Base-by-base conservation (phyloP, 2,888 invertebrate species). In the Orthosia cruda region DNA sequence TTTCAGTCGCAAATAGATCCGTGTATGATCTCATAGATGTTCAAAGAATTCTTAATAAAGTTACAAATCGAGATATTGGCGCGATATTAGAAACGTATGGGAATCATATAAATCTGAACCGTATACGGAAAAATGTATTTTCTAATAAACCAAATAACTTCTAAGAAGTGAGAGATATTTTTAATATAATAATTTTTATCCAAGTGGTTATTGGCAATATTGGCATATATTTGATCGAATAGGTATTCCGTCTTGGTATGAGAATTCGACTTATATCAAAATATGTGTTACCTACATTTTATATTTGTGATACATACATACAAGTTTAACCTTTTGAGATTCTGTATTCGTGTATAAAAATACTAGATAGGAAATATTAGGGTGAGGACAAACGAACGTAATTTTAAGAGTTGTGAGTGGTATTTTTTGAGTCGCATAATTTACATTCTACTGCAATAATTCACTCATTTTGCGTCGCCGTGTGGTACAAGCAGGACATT, bases 1-100 rank as follows among this genome's bases (percentile, higher is more conserved):
- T 74, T 69, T 50, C 64, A 58, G 63, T 57, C 26, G 54, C 59
- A 69, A 75, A 80, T 61, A 77, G 1, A 64, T 40, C 52, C 13
- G n/a, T 18, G 9, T 40, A 4, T 9, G 13, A 18, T n/a, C 23
- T n/a, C 57, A 23, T 23, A 63, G 16, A 20, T 18, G 64, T 74
- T 77, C 84, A 75, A 84, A 73, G 83, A 84, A 84, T 84, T 84
- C 75, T 72, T 78, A 79, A 79, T 84, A 84, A 70, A 67, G 85
- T 76, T 23, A 62, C 71, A 58, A 55, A 66, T 77, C 57, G 55
- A 55, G 16, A 71, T 71, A 77, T 67, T 50, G 65, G 18, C 23
- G n/a, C n/a, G 58, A 57, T 83, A 83, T 83, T 65, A 32, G 58
- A 67, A 45, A 16, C 61, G 65, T 62, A 69, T 49, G 18, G 16